Percentiles rank a stretch among this genome's conserved stretches.
Conservation (phyloP, 2,797 vertebrate species). For the Enteromius fasciolatus region DNA sequence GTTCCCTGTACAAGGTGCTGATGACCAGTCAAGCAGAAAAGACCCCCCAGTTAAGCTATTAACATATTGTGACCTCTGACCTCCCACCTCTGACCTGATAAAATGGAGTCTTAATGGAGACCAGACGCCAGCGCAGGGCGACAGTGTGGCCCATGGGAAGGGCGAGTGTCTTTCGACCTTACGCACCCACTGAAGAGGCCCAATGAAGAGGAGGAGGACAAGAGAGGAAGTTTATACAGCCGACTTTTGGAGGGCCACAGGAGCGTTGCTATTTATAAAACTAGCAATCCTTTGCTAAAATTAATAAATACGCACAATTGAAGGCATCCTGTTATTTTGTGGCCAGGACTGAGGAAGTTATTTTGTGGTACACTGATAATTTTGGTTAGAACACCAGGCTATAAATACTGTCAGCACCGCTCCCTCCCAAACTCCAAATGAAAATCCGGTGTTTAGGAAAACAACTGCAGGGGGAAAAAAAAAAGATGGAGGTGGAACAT, state of each 20-base stretch:
- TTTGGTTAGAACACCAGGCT: conserved; percentile 81
- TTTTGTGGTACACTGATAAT: conserved; percentile 84
- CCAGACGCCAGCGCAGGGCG: conserved; percentile 62
- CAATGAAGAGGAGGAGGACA: conserved; percentile 55
- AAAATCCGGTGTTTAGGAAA: conserved; percentile 78
- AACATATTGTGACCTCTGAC: conserved; percentile 76
- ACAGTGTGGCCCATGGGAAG: conserved; percentile 36
- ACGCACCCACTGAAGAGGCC: conserved; percentile 30
- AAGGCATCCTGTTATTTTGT: conserved; percentile 86
- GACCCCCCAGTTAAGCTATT: conserved; percentile 77
- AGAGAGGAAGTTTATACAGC: conserved; percentile 77
- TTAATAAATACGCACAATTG: conserved; percentile 85
- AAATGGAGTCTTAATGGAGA: conserved; percentile 74
- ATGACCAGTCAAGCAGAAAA: conserved; percentile 70
- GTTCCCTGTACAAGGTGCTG: conserved; percentile 41
- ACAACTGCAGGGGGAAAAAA: conserved; percentile 62
- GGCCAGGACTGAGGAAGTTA: conserved; percentile 81
- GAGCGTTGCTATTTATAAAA: conserved; percentile 78
- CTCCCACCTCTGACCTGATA: conserved; percentile 61
- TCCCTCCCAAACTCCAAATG: conserved; percentile 67
- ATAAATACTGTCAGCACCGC: conserved; percentile 81
- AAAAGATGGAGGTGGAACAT: conserved; percentile 39
- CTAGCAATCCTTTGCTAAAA: conserved; percentile 72
- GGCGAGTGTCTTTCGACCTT: conserved; percentile 23
- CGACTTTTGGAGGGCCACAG: conserved; percentile 67